phyloP scores from a whole-genome alignment of 2,113 vertebrate species.

The Shinisaurus crocodilurus region DNA sequence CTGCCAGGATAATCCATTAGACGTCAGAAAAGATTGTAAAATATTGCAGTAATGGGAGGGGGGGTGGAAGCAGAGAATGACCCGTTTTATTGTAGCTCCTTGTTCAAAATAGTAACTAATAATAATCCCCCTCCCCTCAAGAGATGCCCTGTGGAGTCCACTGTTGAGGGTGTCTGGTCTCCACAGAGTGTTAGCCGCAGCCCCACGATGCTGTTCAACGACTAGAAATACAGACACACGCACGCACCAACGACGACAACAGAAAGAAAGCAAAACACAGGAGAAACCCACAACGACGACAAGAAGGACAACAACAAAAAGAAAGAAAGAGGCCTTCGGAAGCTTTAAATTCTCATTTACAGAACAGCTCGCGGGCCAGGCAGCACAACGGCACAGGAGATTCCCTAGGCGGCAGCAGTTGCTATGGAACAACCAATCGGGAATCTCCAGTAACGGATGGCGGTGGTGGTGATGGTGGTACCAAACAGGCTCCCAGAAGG shows the following conservation, averaged over 20 bases:
- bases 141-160: neutral
- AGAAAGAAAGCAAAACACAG: slow-evolving; percentile 13
- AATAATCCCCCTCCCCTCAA: rapidly evolving
- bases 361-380: neutral
- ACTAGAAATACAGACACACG: slow-evolving; percentile 11
- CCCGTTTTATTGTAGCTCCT: neutral
- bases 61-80: neutral
- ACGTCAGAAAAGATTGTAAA: neutral
- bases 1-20: too few relatives aligned
- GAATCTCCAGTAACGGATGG: neutral
- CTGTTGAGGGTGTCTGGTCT: neutral
- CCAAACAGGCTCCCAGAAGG: neutral
- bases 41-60: neutral
- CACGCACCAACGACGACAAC: neutral
- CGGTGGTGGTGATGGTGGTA: neutral
- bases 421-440: neutral
- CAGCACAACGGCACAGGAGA: neutral
- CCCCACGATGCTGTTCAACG: neutral
- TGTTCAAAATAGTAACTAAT: neutral
- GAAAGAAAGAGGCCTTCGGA: neutral
- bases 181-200: neutral
- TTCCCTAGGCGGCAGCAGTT: neutral
- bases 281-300: neutral
- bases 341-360: neutral
- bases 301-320: neutral